Evolutionary conservation across 2,113 vertebrate species (phyloP).

Genomic region (Pristiophorus japonicus): DNA sequence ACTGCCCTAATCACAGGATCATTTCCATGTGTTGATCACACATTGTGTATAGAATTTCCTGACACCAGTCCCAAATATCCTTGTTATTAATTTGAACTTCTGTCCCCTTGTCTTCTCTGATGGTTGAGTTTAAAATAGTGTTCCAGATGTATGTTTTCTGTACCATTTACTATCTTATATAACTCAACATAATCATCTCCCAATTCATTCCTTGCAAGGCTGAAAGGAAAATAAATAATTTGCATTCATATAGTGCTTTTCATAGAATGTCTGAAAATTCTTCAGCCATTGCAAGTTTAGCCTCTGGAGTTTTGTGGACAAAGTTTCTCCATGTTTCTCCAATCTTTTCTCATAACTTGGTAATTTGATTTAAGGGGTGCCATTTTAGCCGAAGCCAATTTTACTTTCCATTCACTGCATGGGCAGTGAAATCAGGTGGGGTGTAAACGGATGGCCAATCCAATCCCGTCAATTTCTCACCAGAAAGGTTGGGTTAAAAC

Average conservation of each 20-base stretch:
- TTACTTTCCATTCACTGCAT: not conserved
- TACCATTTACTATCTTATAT: too few species aligned
- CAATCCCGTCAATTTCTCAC: not conserved
- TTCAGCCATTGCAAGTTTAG: not conserved
- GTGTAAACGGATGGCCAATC: not conserved
- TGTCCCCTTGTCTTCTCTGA: not conserved
- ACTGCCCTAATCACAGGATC: not conserved
- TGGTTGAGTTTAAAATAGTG: not conserved
- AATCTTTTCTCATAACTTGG: not conserved
- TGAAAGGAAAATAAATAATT: not conserved
- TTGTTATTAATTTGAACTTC: not conserved
- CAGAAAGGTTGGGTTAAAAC: not conserved
- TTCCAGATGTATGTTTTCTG: too few species aligned
- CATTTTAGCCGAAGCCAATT: not conserved
- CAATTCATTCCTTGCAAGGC: not conserved
- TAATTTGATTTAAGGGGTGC: not conserved
- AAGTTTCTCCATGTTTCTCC: not conserved
- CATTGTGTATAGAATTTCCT: not conserved
- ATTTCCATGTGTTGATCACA: not conserved
- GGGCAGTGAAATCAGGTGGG: not conserved
- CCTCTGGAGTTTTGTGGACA: not conserved
- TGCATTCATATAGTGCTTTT: not conserved
- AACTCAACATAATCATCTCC: not conserved
- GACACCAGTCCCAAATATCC: not conserved
- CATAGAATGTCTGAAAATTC: too few species aligned